These are phyloP conservation scores for Mythimna albipuncta DNA, from an alignment of 2,888 invertebrate species.

Conservation along the genomic window DNA sequence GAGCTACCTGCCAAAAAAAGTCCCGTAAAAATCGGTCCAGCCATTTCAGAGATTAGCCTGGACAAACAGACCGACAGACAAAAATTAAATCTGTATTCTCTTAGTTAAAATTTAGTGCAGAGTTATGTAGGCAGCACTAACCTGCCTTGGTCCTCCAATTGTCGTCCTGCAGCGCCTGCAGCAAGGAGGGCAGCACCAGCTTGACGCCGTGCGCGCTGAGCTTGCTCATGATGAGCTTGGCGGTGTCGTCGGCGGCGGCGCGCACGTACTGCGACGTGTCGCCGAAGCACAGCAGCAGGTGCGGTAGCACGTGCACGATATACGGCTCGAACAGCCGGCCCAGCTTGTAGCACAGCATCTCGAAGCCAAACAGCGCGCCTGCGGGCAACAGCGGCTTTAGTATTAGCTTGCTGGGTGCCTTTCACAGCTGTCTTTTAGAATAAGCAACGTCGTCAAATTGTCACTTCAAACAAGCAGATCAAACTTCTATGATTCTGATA, in stretches of 20 bases:
- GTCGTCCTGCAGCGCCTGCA: constrained; percentile 98
- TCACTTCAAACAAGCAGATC: too few species aligned
- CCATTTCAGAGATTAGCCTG: too few species aligned
- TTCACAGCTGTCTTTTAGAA: too few species aligned
- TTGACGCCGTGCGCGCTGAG: constrained; percentile 99
- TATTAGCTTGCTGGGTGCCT: too few species aligned
- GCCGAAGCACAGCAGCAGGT: constrained; percentile 98
- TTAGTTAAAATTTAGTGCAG: too few species aligned
- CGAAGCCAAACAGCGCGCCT: constrained; percentile 99
- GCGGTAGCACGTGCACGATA: constrained; percentile 98
- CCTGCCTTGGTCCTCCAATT: constrained; percentile 99
- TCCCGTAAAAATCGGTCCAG: too few species aligned
- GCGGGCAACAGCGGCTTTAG: constrained; percentile 25
- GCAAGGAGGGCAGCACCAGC: constrained; percentile 97
- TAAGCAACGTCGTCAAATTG: too few species aligned
- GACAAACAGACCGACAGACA: too few species aligned
- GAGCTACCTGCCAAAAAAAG: too few species aligned
- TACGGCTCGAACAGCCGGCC: constrained; percentile 99
- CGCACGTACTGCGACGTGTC: constrained; percentile 98
- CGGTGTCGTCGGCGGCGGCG: constrained; percentile 98
- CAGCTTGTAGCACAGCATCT: constrained; percentile 98
- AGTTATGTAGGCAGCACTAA: constrained; percentile 65
- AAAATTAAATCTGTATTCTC: too few species aligned
- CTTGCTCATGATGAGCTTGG: constrained; percentile 98
- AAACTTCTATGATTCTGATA: too few species aligned